Evolutionary conservation across 2,888 invertebrate species (phyloP).

Genomic region (Hirtodrosophila confusa): DNA sequence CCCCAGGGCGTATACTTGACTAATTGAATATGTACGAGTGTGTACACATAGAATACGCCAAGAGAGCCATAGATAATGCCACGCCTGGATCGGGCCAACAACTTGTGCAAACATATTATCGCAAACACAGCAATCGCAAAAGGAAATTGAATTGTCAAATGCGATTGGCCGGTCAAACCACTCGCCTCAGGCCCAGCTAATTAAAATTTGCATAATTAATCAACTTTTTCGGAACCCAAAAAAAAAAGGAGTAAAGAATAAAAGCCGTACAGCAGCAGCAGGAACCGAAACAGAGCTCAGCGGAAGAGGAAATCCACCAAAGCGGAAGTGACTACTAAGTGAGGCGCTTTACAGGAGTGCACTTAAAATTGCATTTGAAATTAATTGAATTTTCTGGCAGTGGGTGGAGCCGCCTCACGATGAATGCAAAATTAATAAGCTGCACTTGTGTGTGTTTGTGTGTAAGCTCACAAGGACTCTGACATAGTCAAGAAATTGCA

Average conservation of each 20-base stretch:
- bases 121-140: conserved; percentile 13
- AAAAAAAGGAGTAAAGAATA: conserved; percentile 7
- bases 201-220: conserved; percentile 78
- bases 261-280: not conserved
- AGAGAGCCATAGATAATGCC: conserved; percentile 51
- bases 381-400: conserved; percentile 66
- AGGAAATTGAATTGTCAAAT: conserved; percentile 70
- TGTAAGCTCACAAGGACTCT: not conserved
- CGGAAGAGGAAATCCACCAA: conserved; percentile 36
- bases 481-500: conserved; percentile 13
- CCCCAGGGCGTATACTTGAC: conserved; percentile 54
- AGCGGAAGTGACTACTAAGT: conserved; percentile 67
- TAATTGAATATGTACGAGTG: conserved; percentile 60
- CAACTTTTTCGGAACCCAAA: conserved; percentile 45
- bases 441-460: conserved; percentile 5
- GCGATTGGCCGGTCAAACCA: conserved; percentile 32
- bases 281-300: conserved; percentile 16
- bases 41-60: not conserved
- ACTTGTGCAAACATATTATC: conserved; percentile 37
- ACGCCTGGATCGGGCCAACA: conserved; percentile 35
- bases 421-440: conserved; percentile 45
- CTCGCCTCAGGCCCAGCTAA: conserved; percentile 47
- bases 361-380: conserved; percentile 75
- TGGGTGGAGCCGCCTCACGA: conserved; percentile 19
- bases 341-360: conserved; percentile 59